These are phyloP conservation scores for Dugesia japonica DNA, from an alignment of 2,888 invertebrate species.

Conservation along the genomic window DNA sequence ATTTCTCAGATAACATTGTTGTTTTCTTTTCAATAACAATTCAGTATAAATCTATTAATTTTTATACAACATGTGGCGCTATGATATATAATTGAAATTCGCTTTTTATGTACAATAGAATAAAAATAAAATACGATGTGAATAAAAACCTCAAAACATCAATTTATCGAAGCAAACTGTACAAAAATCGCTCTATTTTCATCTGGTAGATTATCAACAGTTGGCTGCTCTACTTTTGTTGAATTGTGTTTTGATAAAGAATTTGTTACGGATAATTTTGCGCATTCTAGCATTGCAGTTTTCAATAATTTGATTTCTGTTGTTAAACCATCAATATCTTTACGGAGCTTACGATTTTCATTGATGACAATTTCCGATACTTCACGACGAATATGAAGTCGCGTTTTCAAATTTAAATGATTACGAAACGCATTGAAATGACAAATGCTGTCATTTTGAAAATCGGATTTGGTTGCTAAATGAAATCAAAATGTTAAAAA, in stretches of 20 bases:
- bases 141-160: no score
- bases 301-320: background rate
- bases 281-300: background rate
- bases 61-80: background rate
- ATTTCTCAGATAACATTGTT: background rate
- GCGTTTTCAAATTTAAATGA: background rate
- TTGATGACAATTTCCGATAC: background rate
- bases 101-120: no score
- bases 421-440: background rate
- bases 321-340: background rate
- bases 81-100: background rate
- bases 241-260: background rate
- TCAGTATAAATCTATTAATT: background rate
- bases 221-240: background rate
- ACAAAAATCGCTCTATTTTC: background rate
- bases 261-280: background rate
- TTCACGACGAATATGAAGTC: background rate
- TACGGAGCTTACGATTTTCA: background rate
- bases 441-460: background rate
- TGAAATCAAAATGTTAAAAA: no score
- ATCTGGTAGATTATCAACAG: background rate
- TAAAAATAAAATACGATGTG: no score
- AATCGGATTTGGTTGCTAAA: no score
- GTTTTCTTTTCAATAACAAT: background rate
- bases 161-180: background rate